Base-by-base conservation (phyloP, 2,113 vertebrate genomes). In the Sebastes schlegelii region DNA sequence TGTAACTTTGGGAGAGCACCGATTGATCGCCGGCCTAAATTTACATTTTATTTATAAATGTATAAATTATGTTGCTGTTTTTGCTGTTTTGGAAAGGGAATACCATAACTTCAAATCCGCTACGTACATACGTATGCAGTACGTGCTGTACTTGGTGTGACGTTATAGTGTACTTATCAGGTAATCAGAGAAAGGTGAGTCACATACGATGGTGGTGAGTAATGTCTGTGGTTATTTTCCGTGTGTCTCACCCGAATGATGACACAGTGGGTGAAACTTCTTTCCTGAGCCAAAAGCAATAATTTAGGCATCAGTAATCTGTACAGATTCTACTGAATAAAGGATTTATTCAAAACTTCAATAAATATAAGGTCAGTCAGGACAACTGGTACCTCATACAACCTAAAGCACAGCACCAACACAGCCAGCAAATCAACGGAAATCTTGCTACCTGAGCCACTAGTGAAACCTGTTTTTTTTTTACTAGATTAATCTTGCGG, bases 141-240 rank as follows among this genome's bases (percentile, higher is more conserved):
- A 62, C 1, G 17, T 74, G 8, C 23, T 61, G 11, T 14, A 26
- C 10, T 19, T 73, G 61, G 6, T 61, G 51, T 90, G 86, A 82
- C 66, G 58, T 79, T 45, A 17, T 43, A 49, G 61, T 60, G 6
- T n/a, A 21, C 23, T 63, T 13, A 71, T 88, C 83, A 77, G 74
- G 82, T 85, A 80, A 85, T 87, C 49, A 45, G 62, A 72, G 80
- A 71, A 81, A 81, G 76, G 81, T 95, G 95, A 95, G 89, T 94
- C 95, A 94, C 68, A 5, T 69, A 26, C 42, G 62, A 87, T 82
- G 62, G 34, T 71, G 70, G 64, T 90, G 79, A 93, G 84, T 88
- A 90, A 94, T 92, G 84, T 87, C 76, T 79, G 58, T 87, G 23
- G 85, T 86, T 81, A 64, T 92, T 95, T 95, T 95, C 94, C 93